Base-by-base conservation (phyloP, 1,140 invertebrate genomes). In the Drosophila insularis region DNA sequence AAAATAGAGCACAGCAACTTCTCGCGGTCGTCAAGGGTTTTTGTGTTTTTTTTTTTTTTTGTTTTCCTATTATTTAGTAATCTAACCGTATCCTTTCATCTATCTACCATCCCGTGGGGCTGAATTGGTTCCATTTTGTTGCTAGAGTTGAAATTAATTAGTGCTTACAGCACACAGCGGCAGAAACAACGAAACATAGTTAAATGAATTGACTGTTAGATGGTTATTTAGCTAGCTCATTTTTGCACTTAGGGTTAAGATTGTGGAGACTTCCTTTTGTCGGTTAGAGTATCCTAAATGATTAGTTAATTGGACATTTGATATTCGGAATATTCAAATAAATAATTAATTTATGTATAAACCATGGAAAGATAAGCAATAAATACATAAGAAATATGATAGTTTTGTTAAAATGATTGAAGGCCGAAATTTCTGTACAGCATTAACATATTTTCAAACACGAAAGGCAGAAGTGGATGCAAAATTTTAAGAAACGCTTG, bases 131-230 rank as follows among this genome's bases (percentile, higher is more conserved):
- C 27, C 53, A 54, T 54, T 54, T 54, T 31, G 53, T 55, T 55
- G 23, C 53, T n/a, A 55, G 55, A 58, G 55, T 37, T 58, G 55
- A 58, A 58, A 58, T 58, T 58, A 58, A 58, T 58, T 58, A 58
- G 55, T 58, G 53, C 53, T 55, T 55, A 23, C 58, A 60, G 32
- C 31, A 37, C 11, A 37, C 35, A 37, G 11, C 10, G 4, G 43
- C 7, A 6, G n/a, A 14, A 46, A 0, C 35, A 46, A 3, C 14
- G 5, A 0, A 46, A n/a, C 43, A 21, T 19, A 50, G 17, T 8
- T 50, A 50, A 17, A 50, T 50, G 43, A 50, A 50, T 21, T 50
- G 43, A 50, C 17, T 50, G 17, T 50, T 21, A 50, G 43, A 50
- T 50, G 43, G 43, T 50, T 50, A 50, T 50, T 50, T 50, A 50